phyloP scores from a whole-genome alignment of 2,888 invertebrate species.

The Glyphotaelius pellucidus region DNA sequence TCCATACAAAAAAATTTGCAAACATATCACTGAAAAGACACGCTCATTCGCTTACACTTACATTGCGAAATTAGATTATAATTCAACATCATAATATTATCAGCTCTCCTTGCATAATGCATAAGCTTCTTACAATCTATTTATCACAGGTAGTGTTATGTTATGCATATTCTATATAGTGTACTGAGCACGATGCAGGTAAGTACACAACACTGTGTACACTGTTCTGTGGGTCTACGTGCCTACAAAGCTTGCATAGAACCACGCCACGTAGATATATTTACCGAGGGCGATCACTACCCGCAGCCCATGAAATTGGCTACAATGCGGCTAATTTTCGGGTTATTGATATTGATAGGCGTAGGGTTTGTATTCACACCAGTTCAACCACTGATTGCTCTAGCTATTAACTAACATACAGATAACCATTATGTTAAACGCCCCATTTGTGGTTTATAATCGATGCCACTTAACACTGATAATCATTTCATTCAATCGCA shows the following conservation, averaged over 20 bases:
- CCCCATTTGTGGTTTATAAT: conserved; percentile 12
- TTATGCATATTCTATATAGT: neutral
- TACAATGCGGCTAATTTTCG: conserved; percentile 62
- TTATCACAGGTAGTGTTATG: neutral
- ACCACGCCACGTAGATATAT: neutral
- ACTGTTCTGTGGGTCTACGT: neutral
- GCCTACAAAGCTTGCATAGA: neutral
- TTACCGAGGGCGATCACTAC: neutral
- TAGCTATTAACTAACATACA: conserved; percentile 18
- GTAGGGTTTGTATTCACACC: conserved; percentile 22
- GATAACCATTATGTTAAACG: neutral
- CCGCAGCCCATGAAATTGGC: conserved; percentile 54
- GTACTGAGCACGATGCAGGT: neutral
- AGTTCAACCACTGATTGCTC: neutral
- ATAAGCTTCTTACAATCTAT: neutral
- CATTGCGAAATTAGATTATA: neutral
- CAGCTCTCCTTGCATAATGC: neutral
- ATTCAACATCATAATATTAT: neutral
- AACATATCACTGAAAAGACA: too few species aligned
- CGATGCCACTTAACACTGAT: neutral
- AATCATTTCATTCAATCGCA: neutral
- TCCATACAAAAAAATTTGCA: too few species aligned
- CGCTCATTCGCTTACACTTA: too few species aligned
- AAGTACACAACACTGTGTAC: neutral
- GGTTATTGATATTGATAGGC: conserved; percentile 63